These are phyloP conservation scores for Coelopa frigida DNA, from an alignment of 1,140 invertebrate genomes.

Conservation along the genomic window DNA sequence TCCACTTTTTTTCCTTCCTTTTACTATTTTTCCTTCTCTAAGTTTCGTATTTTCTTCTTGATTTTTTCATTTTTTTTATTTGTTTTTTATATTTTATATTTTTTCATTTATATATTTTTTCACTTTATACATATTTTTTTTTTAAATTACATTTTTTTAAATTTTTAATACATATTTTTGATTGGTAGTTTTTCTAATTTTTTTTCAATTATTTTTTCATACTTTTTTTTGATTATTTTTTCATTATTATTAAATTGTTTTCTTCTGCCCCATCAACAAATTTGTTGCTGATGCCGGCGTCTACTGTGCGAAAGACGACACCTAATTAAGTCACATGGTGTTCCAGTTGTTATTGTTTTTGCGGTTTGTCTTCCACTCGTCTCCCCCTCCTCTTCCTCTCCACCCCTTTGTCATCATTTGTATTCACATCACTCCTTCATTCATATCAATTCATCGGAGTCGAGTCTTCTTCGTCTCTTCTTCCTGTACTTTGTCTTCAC, in stretches of 20 bases:
- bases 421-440: too few species aligned
- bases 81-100: background rate
- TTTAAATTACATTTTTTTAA: background rate
- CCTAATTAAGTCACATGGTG: too few species aligned
- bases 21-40: background rate
- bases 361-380: slow-evolving; percentile 2
- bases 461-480: too few species aligned
- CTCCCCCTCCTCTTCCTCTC: too few species aligned
- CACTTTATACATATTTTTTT: background rate
- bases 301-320: too few species aligned
- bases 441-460: too few species aligned
- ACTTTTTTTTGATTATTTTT: background rate
- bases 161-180: too few species aligned
- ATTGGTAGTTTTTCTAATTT: background rate
- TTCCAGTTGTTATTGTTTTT: background rate
- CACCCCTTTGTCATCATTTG: too few species aligned
- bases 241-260: background rate
- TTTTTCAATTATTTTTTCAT: background rate
- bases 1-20: background rate
- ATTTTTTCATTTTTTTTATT: slow-evolving; percentile 1
- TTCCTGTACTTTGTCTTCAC: too few species aligned
- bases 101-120: background rate
- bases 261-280: background rate
- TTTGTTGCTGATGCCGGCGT: background rate
- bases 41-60: background rate